These are phyloP conservation scores for Cryptocephalus primarius DNA, from an alignment of 2,888 invertebrate genomes.

Conservation along the genomic window DNA sequence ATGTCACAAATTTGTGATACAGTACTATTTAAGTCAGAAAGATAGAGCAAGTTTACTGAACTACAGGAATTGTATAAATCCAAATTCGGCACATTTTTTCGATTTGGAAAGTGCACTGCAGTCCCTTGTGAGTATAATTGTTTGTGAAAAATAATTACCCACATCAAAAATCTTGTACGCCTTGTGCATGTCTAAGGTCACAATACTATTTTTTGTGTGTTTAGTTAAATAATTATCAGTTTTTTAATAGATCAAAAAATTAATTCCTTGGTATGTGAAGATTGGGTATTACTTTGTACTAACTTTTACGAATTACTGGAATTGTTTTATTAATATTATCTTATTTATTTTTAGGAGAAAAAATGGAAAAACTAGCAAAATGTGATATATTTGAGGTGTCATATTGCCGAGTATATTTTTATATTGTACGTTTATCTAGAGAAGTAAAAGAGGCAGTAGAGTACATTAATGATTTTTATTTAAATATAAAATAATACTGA, in stretches of 20 bases:
- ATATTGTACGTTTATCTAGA: neutral
- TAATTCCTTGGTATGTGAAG: too few relatives aligned
- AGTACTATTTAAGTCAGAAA: conserved; percentile 47
- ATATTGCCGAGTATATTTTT: neutral
- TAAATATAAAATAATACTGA: conserved; percentile 33
- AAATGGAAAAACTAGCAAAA: neutral
- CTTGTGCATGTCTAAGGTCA: too few relatives aligned
- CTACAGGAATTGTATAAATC: conserved; percentile 50
- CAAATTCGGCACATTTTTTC: conserved; percentile 60
- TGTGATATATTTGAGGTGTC: neutral
- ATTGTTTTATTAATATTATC: too few relatives aligned
- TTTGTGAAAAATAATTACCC: neutral
- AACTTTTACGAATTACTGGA: too few relatives aligned
- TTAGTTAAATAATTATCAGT: too few relatives aligned
- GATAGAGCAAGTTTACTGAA: conserved; percentile 50
- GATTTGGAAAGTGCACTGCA: conserved; percentile 58
- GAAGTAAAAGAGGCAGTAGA: conserved; percentile 2
- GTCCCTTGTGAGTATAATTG: conserved; percentile 15
- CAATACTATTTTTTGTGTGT: too few relatives aligned
- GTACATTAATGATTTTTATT: conserved; percentile 19
- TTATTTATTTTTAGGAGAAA: neutral
- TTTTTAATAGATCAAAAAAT: too few relatives aligned
- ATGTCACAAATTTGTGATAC: conserved; percentile 56
- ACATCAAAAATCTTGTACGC: neutral
- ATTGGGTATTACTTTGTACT: too few relatives aligned